phyloP scores from a whole-genome alignment of 2,888 invertebrate species.

The Cataglyphis altisquamis region DNA sequence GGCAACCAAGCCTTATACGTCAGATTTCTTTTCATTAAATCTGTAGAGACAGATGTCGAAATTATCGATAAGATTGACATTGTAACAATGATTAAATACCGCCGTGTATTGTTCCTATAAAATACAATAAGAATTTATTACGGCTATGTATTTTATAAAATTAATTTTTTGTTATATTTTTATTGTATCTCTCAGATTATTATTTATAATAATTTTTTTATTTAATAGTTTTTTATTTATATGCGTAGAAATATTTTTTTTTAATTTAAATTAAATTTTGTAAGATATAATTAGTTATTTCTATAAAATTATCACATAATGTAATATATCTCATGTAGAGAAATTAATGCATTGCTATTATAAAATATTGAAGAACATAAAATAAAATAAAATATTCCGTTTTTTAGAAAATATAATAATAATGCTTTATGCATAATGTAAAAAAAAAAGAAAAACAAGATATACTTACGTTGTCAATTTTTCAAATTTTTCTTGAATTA shows the following conservation, averaged over 20 bases:
- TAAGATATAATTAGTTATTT: background rate
- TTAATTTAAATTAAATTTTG: background rate
- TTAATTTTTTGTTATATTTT: background rate
- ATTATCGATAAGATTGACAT: conserved; percentile 54
- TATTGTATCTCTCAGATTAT: background rate
- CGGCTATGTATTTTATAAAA: background rate
- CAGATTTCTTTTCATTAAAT: conserved; percentile 59
- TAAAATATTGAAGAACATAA: background rate
- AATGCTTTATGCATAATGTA: background rate
- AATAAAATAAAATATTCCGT: background rate
- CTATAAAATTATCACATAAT: background rate
- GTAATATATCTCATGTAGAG: background rate
- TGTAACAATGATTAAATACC: conserved; percentile 49
- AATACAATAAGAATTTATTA: background rate
- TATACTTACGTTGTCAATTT: conserved; percentile 34
- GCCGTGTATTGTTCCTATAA: conserved; percentile 15
- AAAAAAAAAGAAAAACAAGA: background rate
- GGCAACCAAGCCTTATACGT: conserved; percentile 72
- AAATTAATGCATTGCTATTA: background rate
- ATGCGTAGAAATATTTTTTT: background rate
- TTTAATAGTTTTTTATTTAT: background rate
- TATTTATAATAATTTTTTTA: background rate
- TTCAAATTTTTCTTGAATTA: conserved; percentile 37
- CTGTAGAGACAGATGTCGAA: conserved; percentile 58
- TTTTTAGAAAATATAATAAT: background rate